Conservation (phyloP, 2,113 vertebrate species). For the Motacilla tschutschensis region DNA sequence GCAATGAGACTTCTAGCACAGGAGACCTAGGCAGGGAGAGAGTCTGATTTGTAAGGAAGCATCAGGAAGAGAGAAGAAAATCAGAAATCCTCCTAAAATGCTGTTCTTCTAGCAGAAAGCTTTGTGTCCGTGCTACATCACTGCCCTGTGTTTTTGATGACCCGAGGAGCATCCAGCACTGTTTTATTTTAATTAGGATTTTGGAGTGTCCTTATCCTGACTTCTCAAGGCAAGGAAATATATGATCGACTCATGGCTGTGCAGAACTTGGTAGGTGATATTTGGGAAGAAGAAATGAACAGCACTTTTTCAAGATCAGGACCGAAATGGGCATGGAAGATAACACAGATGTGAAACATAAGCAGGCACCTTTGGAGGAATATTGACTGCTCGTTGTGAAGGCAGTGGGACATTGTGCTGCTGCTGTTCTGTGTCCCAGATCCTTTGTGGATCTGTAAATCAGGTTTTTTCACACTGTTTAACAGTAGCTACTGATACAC, state of each 20-base stretch:
- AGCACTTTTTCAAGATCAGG: not conserved
- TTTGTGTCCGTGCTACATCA: rapidly evolving
- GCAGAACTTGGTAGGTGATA: not conserved
- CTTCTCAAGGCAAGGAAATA: not conserved
- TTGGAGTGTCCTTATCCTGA: not conserved
- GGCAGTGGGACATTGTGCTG: not conserved
- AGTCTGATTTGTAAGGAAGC: not conserved
- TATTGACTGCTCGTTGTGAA: not conserved
- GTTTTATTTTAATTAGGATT: not conserved
- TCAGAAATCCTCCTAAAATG: not conserved
- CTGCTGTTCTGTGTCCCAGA: not conserved
- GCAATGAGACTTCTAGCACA: not conserved
- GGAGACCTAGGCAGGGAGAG: not conserved
- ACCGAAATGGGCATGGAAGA: not conserved
- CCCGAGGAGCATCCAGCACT: not conserved
- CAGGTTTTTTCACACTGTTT: not conserved
- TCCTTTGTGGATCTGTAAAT: not conserved
- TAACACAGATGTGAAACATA: not conserved
- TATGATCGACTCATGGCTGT: not conserved
- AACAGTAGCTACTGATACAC: not conserved
- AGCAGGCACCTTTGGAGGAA: not conserved
- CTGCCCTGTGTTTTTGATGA: not conserved
- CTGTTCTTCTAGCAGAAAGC: not conserved
- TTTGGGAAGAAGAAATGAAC: not conserved
- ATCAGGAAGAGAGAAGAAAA: not conserved